Evolutionary conservation across 2,888 invertebrate species (phyloP), one percentile per base, ranked within the genome.

Genomic region (Acleris cristana): DNA sequence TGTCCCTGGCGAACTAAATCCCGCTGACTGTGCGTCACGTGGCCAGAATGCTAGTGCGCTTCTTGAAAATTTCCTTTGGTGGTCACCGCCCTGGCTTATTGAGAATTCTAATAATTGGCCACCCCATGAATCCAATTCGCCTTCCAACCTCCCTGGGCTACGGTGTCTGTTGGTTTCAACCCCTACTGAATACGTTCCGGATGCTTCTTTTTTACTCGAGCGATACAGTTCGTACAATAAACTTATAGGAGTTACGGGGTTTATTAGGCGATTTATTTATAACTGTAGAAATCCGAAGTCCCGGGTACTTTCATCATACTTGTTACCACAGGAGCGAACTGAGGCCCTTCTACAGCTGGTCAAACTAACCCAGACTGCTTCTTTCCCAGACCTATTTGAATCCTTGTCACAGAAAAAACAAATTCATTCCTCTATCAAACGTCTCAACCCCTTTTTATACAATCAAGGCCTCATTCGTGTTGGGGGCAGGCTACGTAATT

Each of bases 1-100:
- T 23, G 63, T 63, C 6, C 63, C 63, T 5, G 45, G 51, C 21
- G 45, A 19, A 19, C 44, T 55, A 1, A 63, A 63, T 21, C 63
- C 63, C 26, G 55, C 55, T n/a, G 63, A 63, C 14, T 21, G 21
- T 16, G 55, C 40, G 7, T 44, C 54, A 16, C 55, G 54, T 21
- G 62, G 55, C 19, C 18, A 19, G 49, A 19, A 6, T 19, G 8
- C 19, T 10, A 49, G 19, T 18, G 18, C 49, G 3, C 49, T 49
- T 49, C 16, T 49, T 19, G 19, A 2, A 8, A 8, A 49, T 49
- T 12, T 1, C 10, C 54, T 54, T 30, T 54, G 54, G 54, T 54
- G 54, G 54, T 26, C 26, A 8, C 54, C 54, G 6, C 54, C 54
- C 30, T 54, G 54, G 54, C 54, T 54, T 8, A 7, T 18, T 12